Base-by-base conservation (phyloP, 1,140 invertebrate species). In the Drosophila sucinea region DNA sequence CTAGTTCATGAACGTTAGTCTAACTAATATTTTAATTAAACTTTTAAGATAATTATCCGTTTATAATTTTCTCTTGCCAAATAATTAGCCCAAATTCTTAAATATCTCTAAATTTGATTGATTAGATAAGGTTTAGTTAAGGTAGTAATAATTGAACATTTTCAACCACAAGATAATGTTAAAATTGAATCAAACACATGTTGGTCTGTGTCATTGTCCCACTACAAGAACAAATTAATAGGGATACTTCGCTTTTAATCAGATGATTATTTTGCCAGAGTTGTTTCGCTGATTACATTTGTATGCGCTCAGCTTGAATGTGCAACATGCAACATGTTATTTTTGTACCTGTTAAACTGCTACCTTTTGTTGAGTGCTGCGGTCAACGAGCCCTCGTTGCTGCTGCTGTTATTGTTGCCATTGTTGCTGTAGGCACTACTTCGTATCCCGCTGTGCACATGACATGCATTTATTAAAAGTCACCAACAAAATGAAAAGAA, bases 401-500 rank as follows among this genome's bases (percentile, higher is more conserved):
- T 60, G 33, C 8, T 10, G 47, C 29, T 44, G 51, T 62, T 67
- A 30, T 41, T 10, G 11, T 30, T 51, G 30, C 33, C 63, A 17
- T 10, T 58, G 44, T 44, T 38, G 32, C 60, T 63, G 60, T 38
- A 41, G 58, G 41, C 8, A 23, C 44, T 10, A 51, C 44, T 51
- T 51, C 44, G 44, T 27, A 4, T 51, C 32, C 44, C 47, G 57
- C 35, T 63, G 41, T 66, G 70, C 51, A 66, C 70, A 70, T 79
- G 77, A 73, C 77, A 79, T 70, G 77, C 77, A 79, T 79, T 76
- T 79, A 79, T 79, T 70, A 79, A 74, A 76, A 62, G 65, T 72
- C 73, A 41, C 60, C 65, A 64, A 51, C 75, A 58, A 75, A 62
- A 63, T 25, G 40, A n/a, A 25, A 38, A 33, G 66, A 17, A 35